Base-by-base conservation (phyloP, 2,888 invertebrate species). In the Cephonodes hylas region DNA sequence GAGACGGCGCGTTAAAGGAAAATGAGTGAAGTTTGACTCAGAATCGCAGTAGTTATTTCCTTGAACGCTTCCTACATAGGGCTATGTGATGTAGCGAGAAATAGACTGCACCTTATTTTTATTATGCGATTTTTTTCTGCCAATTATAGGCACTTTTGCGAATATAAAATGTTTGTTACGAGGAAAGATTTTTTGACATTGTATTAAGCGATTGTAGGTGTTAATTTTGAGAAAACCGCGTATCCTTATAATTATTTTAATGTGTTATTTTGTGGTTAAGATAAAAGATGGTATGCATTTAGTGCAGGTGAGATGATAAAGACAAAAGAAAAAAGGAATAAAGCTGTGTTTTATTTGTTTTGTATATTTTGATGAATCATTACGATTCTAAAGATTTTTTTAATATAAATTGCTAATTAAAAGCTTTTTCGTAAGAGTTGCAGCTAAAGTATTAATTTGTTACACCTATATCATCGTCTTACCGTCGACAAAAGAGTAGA, bases 21-120 rank as follows among this genome's bases (percentile, higher is more conserved):
- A 68, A 62, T 70, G 67, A 69, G 48, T 70, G 66, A 70, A 60
- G 15, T 25, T 58, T 70, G 68, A 70, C 63, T 67, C 67, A 72
- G 63, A 62, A 56, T 57, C 59, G 10, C 56, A 20, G 66, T 67
- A 65, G 66, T 64, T 53, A 58, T 58, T 58, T 58, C 58, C 58
- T 58, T 58, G 58, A 58, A 58, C 42, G 25, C n/a, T 56, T 31
- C 56, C 34, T 58, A 58, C 42, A 58, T 25, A 42, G 23, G 42
- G 42, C 23, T 58, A 18, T 23, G 56, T 58, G 58, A 3, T 53
- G 10, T 10, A 10, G 18, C 18, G 27, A 53, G 53, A 53, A 53
- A 53, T 53, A 53, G 53, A 53, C 53, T 15, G 8, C 10, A 15
- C 18, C 31, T 48, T 53, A 18, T 18, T 27, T 27, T 53, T 53